A percentile compares a stretch with the other conserved stretches of the same genome.
phyloP scores from a whole-genome alignment of 2,113 vertebrate species.

The Larimichthys crocea region DNA sequence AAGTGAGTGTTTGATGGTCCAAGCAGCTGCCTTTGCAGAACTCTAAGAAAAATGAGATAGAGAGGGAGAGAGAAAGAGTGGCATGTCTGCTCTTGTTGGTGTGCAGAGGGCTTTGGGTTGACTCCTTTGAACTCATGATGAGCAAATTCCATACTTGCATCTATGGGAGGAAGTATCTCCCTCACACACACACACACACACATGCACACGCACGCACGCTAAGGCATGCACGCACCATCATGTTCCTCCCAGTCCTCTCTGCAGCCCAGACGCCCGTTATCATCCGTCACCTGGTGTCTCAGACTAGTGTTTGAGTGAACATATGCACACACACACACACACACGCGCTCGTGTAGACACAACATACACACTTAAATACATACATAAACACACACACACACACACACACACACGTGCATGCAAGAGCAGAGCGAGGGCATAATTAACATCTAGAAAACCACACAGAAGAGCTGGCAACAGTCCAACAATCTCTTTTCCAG shows the following conservation, averaged over 20 bases:
- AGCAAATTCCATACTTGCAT: constrained; percentile 71
- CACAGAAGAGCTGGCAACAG: constrained; percentile 37
- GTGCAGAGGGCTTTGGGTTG: constrained; percentile 54
- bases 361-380: constrained; percentile 41
- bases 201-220: constrained; percentile 11
- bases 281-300: constrained; percentile 51
- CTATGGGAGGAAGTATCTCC: constrained; percentile 51
- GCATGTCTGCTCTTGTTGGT: constrained; percentile 73
- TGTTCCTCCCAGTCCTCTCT: constrained; percentile 15
- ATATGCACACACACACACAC: constrained; percentile 25
- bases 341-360: constrained; percentile 41
- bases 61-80: constrained; percentile 27
- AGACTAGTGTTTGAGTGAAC: not conserved
- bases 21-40: constrained; percentile 33
- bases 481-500: constrained; percentile 33
- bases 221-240: constrained; percentile 19
- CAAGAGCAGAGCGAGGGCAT: constrained; percentile 19
- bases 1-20: constrained; percentile 41
- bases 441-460: constrained; percentile 62
- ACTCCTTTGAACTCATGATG: constrained; percentile 76
- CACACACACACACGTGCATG: constrained; percentile 25
- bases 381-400: constrained; percentile 25
- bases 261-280: constrained; percentile 44
- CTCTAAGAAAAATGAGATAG: not conserved
- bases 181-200: constrained; percentile 14